These are phyloP conservation scores for Verasper variegatus DNA, from an alignment of 2,113 vertebrate genomes.

Conservation along the genomic window DNA sequence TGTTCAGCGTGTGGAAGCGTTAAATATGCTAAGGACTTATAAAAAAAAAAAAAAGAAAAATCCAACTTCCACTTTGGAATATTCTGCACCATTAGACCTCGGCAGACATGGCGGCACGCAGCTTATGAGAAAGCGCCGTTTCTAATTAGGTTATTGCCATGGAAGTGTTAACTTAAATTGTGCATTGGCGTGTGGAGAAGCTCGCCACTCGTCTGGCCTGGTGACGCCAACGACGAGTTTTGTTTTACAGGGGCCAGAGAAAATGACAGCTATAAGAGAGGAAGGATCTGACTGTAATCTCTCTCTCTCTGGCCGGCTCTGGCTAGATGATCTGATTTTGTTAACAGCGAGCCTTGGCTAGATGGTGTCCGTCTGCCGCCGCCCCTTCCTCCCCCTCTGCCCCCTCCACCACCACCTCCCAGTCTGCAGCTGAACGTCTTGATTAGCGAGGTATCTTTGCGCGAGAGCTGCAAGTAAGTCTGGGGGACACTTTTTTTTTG, in stretches of 20 bases:
- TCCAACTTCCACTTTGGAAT: slow-evolving; percentile 50
- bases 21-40: slow-evolving; percentile 81
- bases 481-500: slow-evolving; percentile 25
- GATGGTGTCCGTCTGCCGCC: too few species aligned
- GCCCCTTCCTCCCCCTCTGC: too few species aligned
- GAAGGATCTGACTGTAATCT: too few species aligned
- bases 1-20: slow-evolving; percentile 65
- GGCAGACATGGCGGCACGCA: slow-evolving; percentile 46
- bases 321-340: too few species aligned
- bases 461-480: slow-evolving; percentile 27
- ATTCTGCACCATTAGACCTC: slow-evolving; percentile 59
- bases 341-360: too few species aligned
- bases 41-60: slow-evolving; percentile 49
- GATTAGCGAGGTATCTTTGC: slow-evolving; percentile 59
- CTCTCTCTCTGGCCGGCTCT: too few species aligned
- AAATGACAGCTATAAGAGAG: slow-evolving; percentile 35
- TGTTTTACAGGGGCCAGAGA: slow-evolving; percentile 34
- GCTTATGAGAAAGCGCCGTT: slow-evolving; percentile 69
- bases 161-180: slow-evolving; percentile 76
- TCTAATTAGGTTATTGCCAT: slow-evolving; percentile 78
- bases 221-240: slow-evolving; percentile 26
- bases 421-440: slow-evolving; percentile 58
- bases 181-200: slow-evolving; percentile 72
- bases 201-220: slow-evolving; percentile 59
- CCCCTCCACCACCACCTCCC: neutral